phyloP scores from a whole-genome alignment of 92 coral and sea anemone genomes.

The Meandrina meandrites region DNA sequence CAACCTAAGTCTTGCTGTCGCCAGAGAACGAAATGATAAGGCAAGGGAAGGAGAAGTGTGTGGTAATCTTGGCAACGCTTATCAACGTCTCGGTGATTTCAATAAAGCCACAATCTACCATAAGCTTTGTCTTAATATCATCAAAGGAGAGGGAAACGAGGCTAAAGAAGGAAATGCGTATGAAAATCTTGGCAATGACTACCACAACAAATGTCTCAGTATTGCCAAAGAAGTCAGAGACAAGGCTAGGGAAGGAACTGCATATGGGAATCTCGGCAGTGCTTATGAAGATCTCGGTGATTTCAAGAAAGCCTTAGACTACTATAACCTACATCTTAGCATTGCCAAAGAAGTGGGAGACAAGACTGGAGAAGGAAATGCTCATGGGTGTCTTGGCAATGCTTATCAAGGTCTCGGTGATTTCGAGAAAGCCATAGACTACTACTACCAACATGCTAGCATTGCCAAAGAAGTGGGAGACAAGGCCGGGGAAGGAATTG shows the following conservation, averaged over 20 bases:
- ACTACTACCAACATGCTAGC: too few species aligned
- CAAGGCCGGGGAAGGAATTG: background rate
- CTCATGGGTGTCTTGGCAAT: too few species aligned
- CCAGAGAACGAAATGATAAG: too few species aligned
- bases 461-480: background rate
- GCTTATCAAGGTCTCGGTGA: too few species aligned
- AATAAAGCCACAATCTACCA: background rate
- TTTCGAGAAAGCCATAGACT: background rate
- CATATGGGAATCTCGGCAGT: background rate
- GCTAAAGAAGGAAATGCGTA: conserved; percentile 2
- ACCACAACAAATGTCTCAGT: background rate
- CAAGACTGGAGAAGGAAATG: too few species aligned
- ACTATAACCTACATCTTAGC: background rate
- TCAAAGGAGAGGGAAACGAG: too few species aligned
- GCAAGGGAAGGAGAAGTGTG: background rate
- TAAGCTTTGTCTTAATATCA: too few species aligned
- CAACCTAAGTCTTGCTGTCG: too few species aligned
- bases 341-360: too few species aligned
- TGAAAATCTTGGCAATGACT: background rate
- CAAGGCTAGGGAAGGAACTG: background rate
- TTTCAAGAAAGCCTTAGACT: conserved; percentile 4
- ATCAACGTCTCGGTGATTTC: background rate
- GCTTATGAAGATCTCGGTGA: background rate
- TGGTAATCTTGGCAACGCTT: conserved; percentile 4
- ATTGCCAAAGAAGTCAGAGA: background rate